Conservation (phyloP, 1,140 invertebrate genomes). For the Portunus trituberculatus region DNA sequence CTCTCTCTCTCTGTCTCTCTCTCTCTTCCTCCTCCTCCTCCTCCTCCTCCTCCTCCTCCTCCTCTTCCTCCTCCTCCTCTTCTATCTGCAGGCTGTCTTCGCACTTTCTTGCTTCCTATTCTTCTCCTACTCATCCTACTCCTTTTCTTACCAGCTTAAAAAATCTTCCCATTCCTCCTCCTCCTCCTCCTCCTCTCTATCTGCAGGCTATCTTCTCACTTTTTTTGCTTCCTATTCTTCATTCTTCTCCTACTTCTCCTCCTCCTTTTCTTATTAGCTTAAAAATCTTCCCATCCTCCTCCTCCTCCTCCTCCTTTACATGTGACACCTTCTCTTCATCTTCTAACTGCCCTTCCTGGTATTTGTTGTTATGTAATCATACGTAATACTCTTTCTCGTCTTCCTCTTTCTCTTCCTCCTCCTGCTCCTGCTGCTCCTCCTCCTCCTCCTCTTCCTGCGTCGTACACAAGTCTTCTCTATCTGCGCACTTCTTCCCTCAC, state of each 20-base stretch:
- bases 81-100: too few species aligned
- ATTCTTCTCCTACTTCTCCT: not conserved
- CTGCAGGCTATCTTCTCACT: not conserved
- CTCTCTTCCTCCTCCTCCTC: too few species aligned
- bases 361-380: too few species aligned
- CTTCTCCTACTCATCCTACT: not conserved
- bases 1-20: too few species aligned
- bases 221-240: not conserved
- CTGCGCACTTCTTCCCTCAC: too few species aligned
- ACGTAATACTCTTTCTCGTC: not conserved
- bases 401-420: not conserved
- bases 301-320: not conserved
- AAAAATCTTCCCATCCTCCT: not conserved
- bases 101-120: not conserved
- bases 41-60: not conserved
- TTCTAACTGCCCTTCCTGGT: too few species aligned
- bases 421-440: too few species aligned
- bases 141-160: not conserved
- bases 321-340: too few species aligned
- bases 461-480: too few species aligned
- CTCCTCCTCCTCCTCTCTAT: not conserved
- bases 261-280: not conserved
- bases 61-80: not conserved
- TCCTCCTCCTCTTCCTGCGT: too few species aligned
- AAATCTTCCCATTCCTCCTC: not conserved